These are phyloP conservation scores for Actinia equina DNA, from an alignment of 64 coral and sea anemone genomes.

Conservation along the genomic window DNA sequence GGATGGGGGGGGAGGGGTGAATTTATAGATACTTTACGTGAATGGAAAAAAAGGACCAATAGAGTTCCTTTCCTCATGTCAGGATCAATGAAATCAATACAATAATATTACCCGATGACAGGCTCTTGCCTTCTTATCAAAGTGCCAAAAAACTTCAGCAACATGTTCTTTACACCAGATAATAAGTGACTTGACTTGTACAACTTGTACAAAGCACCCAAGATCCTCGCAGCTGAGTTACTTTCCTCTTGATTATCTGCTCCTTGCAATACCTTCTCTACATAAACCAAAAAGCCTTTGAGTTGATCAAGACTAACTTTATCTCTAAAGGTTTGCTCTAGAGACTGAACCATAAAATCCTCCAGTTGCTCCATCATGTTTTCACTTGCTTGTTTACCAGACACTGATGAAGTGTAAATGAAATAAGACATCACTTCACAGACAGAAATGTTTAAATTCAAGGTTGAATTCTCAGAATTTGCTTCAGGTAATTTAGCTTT, in stretches of 20 bases:
- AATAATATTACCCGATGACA: not conserved
- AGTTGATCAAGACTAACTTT: constrained; percentile 43
- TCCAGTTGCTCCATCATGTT: constrained; percentile 27
- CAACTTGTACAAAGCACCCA: constrained; percentile 44
- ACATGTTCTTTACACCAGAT: constrained; percentile 51
- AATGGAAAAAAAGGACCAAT: not conserved
- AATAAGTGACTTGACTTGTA: constrained; percentile 66
- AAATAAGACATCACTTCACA: constrained; percentile 83
- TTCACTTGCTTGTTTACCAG: constrained; percentile 24
- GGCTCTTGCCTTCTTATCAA: constrained; percentile 15
- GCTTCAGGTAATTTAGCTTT: constrained; percentile 20
- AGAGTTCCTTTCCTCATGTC: not conserved
- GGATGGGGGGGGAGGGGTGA: too few species aligned
- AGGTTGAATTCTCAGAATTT: not conserved
- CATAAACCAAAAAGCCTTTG: constrained; percentile 55
- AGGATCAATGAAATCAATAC: not conserved
- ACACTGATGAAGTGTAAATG: not conserved
- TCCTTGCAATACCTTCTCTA: constrained; percentile 34
- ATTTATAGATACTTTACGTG: too few species aligned
- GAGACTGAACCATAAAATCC: constrained; percentile 55
- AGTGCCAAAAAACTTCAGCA: constrained; percentile 63
- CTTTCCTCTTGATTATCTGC: constrained; percentile 7
- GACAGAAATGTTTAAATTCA: constrained; percentile 62
- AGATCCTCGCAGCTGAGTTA: constrained; percentile 29
- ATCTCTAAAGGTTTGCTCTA: constrained; percentile 36